phyloP scores from a whole-genome alignment of 2,797 vertebrate genomes.

The Pelodytes ibericus region DNA sequence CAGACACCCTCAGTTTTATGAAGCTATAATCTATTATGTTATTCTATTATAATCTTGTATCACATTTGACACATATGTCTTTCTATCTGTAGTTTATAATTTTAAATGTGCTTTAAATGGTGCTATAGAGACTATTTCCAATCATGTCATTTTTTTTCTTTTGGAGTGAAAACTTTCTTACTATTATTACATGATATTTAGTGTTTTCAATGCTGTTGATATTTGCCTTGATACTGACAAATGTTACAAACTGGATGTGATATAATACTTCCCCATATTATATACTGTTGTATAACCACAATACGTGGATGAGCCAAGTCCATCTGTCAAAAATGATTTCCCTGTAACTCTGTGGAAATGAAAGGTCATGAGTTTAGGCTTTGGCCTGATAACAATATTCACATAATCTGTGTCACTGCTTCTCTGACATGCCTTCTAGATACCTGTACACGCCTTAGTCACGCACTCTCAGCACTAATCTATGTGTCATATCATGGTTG shows the following conservation, averaged over 20 bases:
- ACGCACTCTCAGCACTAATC: constrained; percentile 35
- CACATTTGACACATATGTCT: too few relatives aligned
- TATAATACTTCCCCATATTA: neutral
- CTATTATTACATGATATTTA: too few relatives aligned
- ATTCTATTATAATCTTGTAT: too few relatives aligned
- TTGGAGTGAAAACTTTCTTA: too few relatives aligned
- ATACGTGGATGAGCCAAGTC: constrained; percentile 2
- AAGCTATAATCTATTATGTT: too few relatives aligned
- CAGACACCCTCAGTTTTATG: too few relatives aligned
- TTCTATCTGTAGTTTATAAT: too few relatives aligned
- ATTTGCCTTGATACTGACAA: too few relatives aligned
- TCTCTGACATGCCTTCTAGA: constrained; percentile 31
- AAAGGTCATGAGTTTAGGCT: constrained; percentile 42
- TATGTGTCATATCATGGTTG: constrained; percentile 40
- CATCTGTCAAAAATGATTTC: constrained; percentile 27
- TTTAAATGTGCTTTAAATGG: too few relatives aligned
- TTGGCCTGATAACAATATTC: constrained; percentile 11
- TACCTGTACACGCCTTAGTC: constrained; percentile 46
- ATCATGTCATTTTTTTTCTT: too few relatives aligned
- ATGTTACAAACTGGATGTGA: neutral
- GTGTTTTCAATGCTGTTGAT: too few relatives aligned
- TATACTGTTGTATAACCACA: neutral
- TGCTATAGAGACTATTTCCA: too few relatives aligned
- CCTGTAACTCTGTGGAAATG: constrained; percentile 24
- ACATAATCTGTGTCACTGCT: constrained; percentile 25